Evolutionary conservation across 2,113 vertebrate species (phyloP).

Genomic region (Meles meles): DNA sequence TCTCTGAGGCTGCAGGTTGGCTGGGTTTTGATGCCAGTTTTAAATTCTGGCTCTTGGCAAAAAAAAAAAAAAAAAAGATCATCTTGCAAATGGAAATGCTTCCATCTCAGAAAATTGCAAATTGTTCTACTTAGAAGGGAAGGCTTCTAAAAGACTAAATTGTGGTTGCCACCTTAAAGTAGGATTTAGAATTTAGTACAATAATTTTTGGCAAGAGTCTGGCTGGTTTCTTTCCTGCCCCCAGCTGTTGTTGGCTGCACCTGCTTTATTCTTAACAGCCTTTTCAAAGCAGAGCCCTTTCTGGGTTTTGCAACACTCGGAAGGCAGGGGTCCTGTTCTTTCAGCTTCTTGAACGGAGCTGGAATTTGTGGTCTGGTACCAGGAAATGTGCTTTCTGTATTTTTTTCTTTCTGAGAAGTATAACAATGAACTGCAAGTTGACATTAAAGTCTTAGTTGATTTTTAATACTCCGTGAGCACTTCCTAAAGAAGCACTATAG

Average conservation of each 20-base stretch:
- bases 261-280: neutral
- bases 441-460: neutral
- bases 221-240: neutral
- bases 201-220: conserved; percentile 42
- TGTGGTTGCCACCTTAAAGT: neutral
- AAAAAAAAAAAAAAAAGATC: neutral
- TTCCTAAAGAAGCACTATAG: neutral
- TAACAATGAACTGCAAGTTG: conserved; percentile 9
- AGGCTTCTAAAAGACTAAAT: neutral
- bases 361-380: neutral
- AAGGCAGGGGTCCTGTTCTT: neutral
- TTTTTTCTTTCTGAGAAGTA: neutral
- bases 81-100: neutral
- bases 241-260: neutral
- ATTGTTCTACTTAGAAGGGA: neutral
- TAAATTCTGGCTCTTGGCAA: conserved; percentile 3
- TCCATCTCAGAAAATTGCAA: neutral
- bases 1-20: neutral
- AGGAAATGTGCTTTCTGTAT: neutral
- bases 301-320: neutral
- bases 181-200: neutral
- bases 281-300: neutral
- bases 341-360: neutral
- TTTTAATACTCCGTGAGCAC: neutral
- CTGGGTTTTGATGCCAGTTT: neutral